Conservation (phyloP, 2,113 vertebrate genomes). For the Panurus biarmicus region DNA sequence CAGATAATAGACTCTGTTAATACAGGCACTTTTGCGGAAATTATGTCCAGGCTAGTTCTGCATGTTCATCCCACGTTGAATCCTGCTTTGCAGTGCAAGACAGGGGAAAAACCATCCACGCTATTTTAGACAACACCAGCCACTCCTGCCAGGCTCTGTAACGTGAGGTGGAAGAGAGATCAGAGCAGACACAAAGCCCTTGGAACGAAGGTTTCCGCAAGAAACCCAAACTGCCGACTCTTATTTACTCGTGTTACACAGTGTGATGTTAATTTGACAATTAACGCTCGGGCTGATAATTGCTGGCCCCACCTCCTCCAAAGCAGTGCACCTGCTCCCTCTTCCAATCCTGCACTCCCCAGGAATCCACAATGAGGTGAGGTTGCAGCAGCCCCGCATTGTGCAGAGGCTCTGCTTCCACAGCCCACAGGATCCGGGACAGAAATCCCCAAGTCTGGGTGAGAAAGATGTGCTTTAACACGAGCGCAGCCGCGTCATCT, state of each 20-base stretch:
- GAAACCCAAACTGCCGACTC: neutral
- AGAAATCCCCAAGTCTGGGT: neutral
- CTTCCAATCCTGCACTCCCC: neutral
- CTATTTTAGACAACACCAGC: neutral
- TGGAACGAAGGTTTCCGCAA: neutral
- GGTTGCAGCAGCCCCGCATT: neutral
- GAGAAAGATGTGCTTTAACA: neutral
- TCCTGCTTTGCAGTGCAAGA: neutral
- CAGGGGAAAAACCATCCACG: neutral
- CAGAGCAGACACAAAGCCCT: neutral
- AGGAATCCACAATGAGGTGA: neutral
- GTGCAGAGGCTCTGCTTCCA: neutral
- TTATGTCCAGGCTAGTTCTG: neutral
- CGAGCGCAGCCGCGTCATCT: neutral
- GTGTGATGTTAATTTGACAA: constrained; percentile 22
- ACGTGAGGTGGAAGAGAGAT: neutral
- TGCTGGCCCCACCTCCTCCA: neutral
- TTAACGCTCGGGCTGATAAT: neutral
- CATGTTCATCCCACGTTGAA: neutral
- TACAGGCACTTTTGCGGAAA: neutral
- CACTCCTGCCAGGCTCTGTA: neutral
- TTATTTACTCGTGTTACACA: neutral
- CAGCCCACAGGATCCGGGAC: neutral
- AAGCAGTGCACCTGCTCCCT: constrained; percentile 43
- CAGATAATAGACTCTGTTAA: neutral